Evolutionary conservation across 1,140 invertebrate species (phyloP).

Genomic region (Gonatopus flavifemur): DNA sequence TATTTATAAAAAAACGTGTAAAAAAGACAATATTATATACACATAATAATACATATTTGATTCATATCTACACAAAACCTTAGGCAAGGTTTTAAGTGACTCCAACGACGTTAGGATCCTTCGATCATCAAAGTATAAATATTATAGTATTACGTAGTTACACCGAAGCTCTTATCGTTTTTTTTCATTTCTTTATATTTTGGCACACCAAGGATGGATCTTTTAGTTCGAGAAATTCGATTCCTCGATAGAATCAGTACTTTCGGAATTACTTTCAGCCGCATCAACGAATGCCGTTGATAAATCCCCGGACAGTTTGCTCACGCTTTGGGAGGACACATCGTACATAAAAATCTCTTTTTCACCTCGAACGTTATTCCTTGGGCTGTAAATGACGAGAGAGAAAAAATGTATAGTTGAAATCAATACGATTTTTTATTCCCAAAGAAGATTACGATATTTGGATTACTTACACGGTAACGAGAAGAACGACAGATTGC

Average conservation of each 20-base stretch:
- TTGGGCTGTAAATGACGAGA: conserved; percentile 51
- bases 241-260: conserved; percentile 32
- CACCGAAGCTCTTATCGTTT: conserved; percentile 8
- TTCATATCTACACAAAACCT: conserved; percentile 46
- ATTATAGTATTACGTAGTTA: conserved; percentile 7
- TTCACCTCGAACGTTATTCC: conserved; percentile 55
- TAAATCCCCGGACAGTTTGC: conserved; percentile 71
- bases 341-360: conserved; percentile 88
- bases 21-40: conserved; percentile 46
- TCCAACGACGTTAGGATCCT: conserved; percentile 6
- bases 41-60: conserved; percentile 52
- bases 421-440: background rate
- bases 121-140: conserved; percentile 7
- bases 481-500: conserved; percentile 78
- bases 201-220: conserved; percentile 7
- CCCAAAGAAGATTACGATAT: background rate
- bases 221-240: conserved; percentile 4
- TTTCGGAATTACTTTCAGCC: conserved; percentile 77
- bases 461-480: conserved; percentile 70
- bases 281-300: conserved; percentile 81
- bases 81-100: conserved; percentile 15
- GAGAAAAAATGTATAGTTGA: conserved; percentile 12
- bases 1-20: conserved; percentile 45
- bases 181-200: background rate
- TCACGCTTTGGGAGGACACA: conserved; percentile 66